Conservation (phyloP, 1,140 invertebrate species). For the Orchestia grillus region DNA sequence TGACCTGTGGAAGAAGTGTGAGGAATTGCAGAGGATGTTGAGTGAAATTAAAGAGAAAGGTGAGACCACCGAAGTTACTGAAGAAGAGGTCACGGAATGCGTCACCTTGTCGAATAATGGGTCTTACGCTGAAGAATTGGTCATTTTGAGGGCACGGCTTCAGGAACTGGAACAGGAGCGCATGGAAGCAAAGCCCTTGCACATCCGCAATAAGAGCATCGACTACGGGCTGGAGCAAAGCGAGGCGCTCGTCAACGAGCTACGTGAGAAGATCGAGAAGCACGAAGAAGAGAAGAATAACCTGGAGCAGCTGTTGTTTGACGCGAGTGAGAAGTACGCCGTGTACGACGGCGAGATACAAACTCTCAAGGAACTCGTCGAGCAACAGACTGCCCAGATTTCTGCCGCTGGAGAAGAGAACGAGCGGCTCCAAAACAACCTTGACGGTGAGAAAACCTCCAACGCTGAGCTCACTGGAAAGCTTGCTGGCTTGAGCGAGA, state of each 20-base stretch:
- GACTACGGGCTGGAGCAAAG: slow-evolving; percentile 23
- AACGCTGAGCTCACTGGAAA: neutral
- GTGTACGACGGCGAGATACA: slow-evolving; percentile 19
- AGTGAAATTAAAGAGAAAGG: slow-evolving; percentile 36
- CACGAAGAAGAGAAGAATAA: slow-evolving; percentile 47
- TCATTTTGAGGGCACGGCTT: neutral
- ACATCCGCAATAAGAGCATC: slow-evolving; percentile 3
- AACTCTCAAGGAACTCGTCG: neutral
- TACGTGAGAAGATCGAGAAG: slow-evolving; percentile 35
- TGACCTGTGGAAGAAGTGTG: slow-evolving; percentile 37
- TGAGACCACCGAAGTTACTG: neutral
- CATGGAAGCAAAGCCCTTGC: neutral
- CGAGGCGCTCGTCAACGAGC: slow-evolving; percentile 5
- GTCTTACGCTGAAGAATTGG: neutral
- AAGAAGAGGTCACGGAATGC: slow-evolving; percentile 31
- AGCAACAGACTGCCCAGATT: neutral
- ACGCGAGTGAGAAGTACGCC: slow-evolving; percentile 26
- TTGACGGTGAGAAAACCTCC: neutral
- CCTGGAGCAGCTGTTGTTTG: slow-evolving; percentile 26
- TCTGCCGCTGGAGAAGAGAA: slow-evolving; percentile 42
- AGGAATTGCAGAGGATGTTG: slow-evolving; percentile 43
- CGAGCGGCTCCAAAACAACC: neutral
- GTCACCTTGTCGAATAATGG: neutral
- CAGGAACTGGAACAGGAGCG: neutral
- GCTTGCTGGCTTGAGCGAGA: neutral